These are phyloP conservation scores for Pao palembangensis DNA, from an alignment of 2,113 vertebrate genomes.

Conservation along the genomic window DNA sequence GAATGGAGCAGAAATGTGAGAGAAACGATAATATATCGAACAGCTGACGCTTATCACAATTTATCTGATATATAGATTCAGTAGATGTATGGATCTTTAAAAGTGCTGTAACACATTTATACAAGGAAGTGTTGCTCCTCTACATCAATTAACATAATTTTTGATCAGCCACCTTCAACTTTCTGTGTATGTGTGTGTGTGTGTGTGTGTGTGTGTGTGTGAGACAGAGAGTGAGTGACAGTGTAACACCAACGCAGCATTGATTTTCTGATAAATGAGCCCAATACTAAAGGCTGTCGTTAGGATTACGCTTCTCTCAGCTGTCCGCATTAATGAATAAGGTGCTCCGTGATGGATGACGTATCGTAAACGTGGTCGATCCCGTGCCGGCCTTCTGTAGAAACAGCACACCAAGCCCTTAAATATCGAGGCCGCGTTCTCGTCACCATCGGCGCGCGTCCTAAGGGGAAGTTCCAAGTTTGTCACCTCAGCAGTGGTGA, in stretches of 20 bases:
- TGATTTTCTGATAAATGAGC: constrained; percentile 37
- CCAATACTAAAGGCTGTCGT: constrained; percentile 11
- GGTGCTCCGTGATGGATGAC: constrained; percentile 26
- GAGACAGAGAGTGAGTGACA: neutral
- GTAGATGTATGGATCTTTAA: neutral
- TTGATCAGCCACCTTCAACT: neutral
- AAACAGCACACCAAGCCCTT: neutral
- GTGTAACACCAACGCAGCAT: constrained; percentile 18
- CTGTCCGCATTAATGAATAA: constrained; percentile 17
- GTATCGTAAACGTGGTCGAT: constrained; percentile 22
- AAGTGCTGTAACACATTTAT: neutral
- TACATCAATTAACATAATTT: neutral
- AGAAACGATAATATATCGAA: neutral
- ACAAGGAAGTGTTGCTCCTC: neutral
- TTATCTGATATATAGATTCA: neutral
- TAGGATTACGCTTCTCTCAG: constrained; percentile 18
- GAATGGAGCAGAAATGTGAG: neutral
- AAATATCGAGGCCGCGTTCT: too few species aligned
- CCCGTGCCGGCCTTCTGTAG: constrained; percentile 1
- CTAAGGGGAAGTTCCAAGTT: too few species aligned
- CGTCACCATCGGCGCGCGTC: too few species aligned
- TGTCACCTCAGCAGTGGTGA: too few species aligned
- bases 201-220: neutral
- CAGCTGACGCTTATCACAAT: neutral
- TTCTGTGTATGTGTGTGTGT: neutral